phyloP scores from a whole-genome alignment of 2,113 vertebrate genomes.

The Micromys minutus region DNA sequence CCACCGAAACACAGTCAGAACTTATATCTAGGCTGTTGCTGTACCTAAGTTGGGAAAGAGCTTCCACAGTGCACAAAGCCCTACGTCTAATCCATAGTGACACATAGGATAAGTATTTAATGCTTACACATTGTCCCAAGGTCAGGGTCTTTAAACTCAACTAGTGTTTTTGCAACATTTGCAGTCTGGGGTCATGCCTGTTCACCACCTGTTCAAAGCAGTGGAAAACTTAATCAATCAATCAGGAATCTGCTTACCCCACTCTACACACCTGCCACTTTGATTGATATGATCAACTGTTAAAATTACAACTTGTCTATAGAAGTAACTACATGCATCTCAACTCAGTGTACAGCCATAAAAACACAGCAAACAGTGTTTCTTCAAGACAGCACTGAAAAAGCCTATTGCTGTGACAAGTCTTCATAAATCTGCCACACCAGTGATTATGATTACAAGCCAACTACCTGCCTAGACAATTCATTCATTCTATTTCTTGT shows the following conservation, averaged over 20 bases:
- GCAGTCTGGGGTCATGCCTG: not conserved
- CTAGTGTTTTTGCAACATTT: not conserved
- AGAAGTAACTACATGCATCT: not conserved
- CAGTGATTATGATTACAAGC: not conserved
- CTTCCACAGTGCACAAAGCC: not conserved
- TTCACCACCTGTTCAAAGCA: not conserved
- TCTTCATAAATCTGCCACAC: not conserved
- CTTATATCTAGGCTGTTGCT: not conserved
- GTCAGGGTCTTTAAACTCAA: not conserved
- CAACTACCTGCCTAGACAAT: not conserved
- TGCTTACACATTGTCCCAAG: not conserved
- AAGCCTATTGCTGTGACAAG: accelerated
- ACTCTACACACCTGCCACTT: not conserved
- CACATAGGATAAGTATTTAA: not conserved
- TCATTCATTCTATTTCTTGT: not conserved
- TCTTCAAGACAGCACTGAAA: not conserved
- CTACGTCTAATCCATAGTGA: not conserved
- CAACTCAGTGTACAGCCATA: not conserved
- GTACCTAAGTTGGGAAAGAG: not conserved
- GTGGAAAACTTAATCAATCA: not conserved
- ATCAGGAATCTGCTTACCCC: not conserved
- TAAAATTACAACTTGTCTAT: not conserved
- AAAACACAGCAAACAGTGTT: not conserved
- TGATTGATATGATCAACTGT: not conserved
- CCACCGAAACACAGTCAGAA: not conserved